These are phyloP conservation scores for Ophion ellenae DNA, from an alignment of 2,888 invertebrate genomes.

Conservation along the genomic window DNA sequence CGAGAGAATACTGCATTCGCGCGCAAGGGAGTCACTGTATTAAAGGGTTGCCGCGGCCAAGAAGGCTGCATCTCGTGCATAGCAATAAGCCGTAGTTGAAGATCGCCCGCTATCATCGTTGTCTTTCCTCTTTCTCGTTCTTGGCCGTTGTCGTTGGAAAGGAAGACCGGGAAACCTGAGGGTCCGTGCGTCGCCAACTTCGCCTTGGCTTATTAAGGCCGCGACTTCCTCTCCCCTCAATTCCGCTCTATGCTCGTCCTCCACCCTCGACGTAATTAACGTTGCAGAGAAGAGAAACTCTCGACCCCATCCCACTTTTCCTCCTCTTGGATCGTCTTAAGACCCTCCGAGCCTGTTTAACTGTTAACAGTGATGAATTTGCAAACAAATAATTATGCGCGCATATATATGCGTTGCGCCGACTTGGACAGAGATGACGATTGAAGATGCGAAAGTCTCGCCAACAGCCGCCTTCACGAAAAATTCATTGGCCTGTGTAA, in stretches of 20 bases:
- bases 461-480: background rate
- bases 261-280: slow-evolving; percentile 60
- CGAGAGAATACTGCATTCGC: slow-evolving; percentile 58
- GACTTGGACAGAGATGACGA: slow-evolving; percentile 53
- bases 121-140: slow-evolving; percentile 45
- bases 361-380: slow-evolving; percentile 63
- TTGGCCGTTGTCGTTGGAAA: slow-evolving; percentile 39
- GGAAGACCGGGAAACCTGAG: slow-evolving; percentile 14
- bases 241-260: slow-evolving; percentile 50
- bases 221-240: slow-evolving; percentile 36
- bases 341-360: slow-evolving; percentile 59
- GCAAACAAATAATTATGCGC: slow-evolving; percentile 55
- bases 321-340: slow-evolving; percentile 50
- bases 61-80: slow-evolving; percentile 74
- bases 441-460: background rate
- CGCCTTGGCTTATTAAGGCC: slow-evolving; percentile 69
- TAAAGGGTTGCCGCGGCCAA: slow-evolving; percentile 64
- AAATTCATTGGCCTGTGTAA: background rate
- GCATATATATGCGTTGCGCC: background rate
- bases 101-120: slow-evolving; percentile 59
- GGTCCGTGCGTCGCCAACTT: slow-evolving; percentile 67
- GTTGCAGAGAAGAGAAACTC: slow-evolving; percentile 54
- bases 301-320: slow-evolving; percentile 42
- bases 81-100: slow-evolving; percentile 72
- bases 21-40: slow-evolving; percentile 58